A percentile compares a stretch with the other conserved stretches of the same genome.
phyloP scores from a whole-genome alignment of 2,113 vertebrate species.

The Agapornis roseicollis region DNA sequence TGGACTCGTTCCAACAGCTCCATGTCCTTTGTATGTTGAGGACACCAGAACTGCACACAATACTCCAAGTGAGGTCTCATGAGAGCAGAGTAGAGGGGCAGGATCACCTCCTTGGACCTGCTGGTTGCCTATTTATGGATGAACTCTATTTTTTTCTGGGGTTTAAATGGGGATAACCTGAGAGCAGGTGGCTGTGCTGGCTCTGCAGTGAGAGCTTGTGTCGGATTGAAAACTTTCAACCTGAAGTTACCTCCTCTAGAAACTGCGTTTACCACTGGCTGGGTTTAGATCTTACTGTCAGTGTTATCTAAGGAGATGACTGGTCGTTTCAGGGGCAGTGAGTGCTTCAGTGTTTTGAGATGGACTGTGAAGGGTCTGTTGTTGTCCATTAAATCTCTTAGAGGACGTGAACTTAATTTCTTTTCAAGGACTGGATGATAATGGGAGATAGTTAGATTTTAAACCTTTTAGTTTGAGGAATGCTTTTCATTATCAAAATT shows the following conservation, averaged over 20 bases:
- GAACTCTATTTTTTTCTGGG: not conserved
- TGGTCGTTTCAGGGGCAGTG: not conserved
- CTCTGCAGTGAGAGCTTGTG: not conserved
- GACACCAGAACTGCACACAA: too few relatives aligned
- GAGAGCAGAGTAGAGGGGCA: too few relatives aligned
- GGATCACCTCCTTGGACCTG: too few relatives aligned
- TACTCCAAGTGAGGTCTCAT: too few relatives aligned
- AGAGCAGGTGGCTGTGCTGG: not conserved
- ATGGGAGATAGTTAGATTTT: not conserved
- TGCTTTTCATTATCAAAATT: not conserved
- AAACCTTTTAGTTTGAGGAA: not conserved
- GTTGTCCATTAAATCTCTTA: not conserved
- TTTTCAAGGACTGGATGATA: not conserved
- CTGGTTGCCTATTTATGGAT: not conserved
- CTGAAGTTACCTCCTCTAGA: not conserved
- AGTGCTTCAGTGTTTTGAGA: not conserved
- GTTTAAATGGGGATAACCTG: not conserved
- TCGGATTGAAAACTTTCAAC: not conserved
- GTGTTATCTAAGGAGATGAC: not conserved
- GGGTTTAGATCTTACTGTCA: not conserved
- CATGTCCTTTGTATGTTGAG: too few relatives aligned
- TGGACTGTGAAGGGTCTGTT: not conserved
- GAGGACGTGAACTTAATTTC: not conserved
- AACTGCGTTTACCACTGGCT: not conserved
- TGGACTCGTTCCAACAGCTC: too few relatives aligned